These are phyloP conservation scores for Aphelenchoides fujianensis DNA, from an alignment of 1,140 invertebrate species.

Conservation along the genomic window DNA sequence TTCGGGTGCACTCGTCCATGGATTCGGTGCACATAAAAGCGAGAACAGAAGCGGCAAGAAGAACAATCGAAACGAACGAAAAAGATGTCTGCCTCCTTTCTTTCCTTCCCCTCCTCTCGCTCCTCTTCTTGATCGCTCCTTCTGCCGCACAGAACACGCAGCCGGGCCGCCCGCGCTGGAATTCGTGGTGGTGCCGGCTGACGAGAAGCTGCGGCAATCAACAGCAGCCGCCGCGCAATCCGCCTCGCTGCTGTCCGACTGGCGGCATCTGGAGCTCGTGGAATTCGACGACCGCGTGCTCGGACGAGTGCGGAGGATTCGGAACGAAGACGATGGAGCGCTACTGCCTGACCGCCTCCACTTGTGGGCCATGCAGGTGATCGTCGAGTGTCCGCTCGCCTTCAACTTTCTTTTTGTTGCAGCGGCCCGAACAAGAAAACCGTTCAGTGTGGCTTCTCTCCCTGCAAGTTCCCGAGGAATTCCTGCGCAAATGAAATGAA, in stretches of 20 bases:
- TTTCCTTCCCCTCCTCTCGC: not conserved
- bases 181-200: no score
- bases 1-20: no score
- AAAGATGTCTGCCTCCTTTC: not conserved
- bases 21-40: no score
- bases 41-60: no score
- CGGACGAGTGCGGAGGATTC: not conserved
- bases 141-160: not conserved
- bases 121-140: not conserved
- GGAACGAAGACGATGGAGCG: not conserved
- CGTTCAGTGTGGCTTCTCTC: not conserved
- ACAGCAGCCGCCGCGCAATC: not conserved
- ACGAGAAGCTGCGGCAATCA: not conserved
- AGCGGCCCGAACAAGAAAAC: not conserved
- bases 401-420: no score
- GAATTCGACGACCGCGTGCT: not conserved
- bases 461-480: not conserved
- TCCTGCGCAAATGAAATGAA: not conserved
- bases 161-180: no score
- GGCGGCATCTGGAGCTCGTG: slow-evolving; percentile 1
- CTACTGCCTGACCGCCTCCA: not conserved
- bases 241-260: slow-evolving; percentile 11
- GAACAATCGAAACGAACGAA: no score
- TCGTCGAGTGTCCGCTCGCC: no score
- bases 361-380: not conserved